A percentile compares a stretch with the other conserved stretches of the same genome.
Evolutionary conservation across 2,797 vertebrate genomes (phyloP).

Genomic region (Rousettus madagascariensis): DNA sequence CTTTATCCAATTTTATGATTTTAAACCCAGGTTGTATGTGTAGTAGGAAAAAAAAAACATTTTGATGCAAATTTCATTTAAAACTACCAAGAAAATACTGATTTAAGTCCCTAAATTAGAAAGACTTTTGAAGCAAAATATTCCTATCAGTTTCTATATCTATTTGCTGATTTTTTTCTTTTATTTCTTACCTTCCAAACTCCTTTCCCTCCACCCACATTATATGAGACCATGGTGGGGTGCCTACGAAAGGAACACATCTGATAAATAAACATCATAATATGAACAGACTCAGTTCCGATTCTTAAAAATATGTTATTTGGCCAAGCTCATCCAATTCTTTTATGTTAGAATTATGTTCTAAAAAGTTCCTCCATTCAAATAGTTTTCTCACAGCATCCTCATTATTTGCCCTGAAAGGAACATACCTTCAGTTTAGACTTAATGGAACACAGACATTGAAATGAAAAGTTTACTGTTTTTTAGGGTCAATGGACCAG

Average conservation of each 20-base stretch:
- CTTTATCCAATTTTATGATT: neutral
- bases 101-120: neutral
- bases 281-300: neutral
- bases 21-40: neutral
- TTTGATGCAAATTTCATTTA: neutral
- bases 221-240: neutral
- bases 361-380: neutral
- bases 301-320: neutral
- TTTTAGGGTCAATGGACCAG: neutral
- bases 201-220: neutral
- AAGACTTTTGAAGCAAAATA: neutral
- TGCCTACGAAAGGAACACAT: neutral
- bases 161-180: neutral
- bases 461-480: neutral
- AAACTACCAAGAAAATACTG: neutral
- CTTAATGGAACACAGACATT: neutral
- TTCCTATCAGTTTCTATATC: neutral
- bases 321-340: neutral
- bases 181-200: neutral
- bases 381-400: neutral
- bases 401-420: neutral
- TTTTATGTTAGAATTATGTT: neutral
- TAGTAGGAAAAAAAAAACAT: neutral
- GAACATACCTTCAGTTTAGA: neutral
- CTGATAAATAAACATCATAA: neutral